Base-by-base conservation (phyloP, 2,888 invertebrate species). In the Luperina testacea region DNA sequence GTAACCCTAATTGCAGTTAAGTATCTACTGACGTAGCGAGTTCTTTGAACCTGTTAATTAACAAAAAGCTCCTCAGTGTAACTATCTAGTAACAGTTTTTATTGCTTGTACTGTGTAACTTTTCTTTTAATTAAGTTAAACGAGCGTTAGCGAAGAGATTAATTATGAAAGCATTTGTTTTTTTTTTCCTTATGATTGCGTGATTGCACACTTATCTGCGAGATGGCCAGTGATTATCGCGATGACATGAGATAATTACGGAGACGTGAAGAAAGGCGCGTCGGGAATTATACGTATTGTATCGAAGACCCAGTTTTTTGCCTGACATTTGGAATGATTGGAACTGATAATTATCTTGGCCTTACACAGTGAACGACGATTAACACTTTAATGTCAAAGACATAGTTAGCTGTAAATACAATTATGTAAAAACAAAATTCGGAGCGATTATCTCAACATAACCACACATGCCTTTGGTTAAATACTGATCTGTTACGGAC, bases 161-260 rank as follows among this genome's bases (percentile, higher is more conserved):
- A 65, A 76, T 83, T 75, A 76, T 83, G 48, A 72, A 38, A 59
- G 51, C 13, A 42, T 71, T 72, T 75, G 63, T 67, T 67, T 65
- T 78, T 65, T 65, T 82, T 71, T 68, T 72, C 69, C 76, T 87
- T 70, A 57, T 63, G 57, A 65, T 76, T 69, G 67, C 84, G 84
- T 80, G 81, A 84, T 86, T 89, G 75, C 81, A 69, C 74, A 88
- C 81, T 75, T 73, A 86, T 81, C 72, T 76, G 72, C 70, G 63
- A 70, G 82, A 85, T 71, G 84, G 77, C 74, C 84, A 74, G 85
- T 87, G 87, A 91, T 90, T 89, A 90, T 86, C 72, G 68, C 74
- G 80, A 85, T 84, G 88, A 85, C 86, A 90, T 87, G 89, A 78
- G 80, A 89, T 89, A 88, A 89, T 90, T 86, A 82, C 73, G 71